Percentiles rank a stretch among this genome's conserved stretches.
Conservation (phyloP, 2,888 invertebrate species). For the Heliconius cydno region DNA sequence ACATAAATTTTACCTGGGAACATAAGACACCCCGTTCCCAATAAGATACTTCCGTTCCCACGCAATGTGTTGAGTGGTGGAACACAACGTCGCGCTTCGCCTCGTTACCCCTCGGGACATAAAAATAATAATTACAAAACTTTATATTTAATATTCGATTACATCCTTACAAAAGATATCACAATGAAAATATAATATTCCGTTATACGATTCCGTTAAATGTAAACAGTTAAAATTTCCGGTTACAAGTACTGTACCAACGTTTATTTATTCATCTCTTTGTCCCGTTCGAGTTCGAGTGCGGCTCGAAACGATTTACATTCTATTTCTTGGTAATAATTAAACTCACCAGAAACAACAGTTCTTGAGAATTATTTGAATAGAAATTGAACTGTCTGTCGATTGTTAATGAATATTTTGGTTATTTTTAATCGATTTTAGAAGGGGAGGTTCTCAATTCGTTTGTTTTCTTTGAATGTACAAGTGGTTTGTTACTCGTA, state of each 20-base stretch:
- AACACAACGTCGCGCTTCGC: too few species aligned
- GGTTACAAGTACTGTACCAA: conserved; percentile 23
- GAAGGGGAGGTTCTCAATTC: too few species aligned
- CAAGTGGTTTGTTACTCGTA: too few species aligned
- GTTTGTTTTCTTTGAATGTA: too few species aligned
- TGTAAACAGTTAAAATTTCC: conserved; percentile 28
- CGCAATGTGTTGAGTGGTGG: too few species aligned
- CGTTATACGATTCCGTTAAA: conserved; percentile 4
- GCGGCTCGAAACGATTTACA: conserved; percentile 22
- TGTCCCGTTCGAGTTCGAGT: conserved; percentile 26
- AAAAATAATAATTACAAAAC: too few species aligned
- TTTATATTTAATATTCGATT: not conserved
- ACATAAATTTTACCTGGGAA: too few species aligned
- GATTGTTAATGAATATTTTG: not conserved
- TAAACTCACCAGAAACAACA: conserved; percentile 24
- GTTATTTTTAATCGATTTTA: not conserved
- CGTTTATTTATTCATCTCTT: conserved; percentile 37
- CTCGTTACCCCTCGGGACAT: too few species aligned
- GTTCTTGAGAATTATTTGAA: conserved; percentile 20
- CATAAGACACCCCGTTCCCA: too few species aligned
- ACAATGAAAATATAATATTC: not conserved
- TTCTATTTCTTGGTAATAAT: conserved; percentile 32
- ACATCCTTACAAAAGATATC: not conserved
- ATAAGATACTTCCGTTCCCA: too few species aligned
- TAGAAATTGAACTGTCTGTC: conserved; percentile 24